Evolutionary conservation across 2,797 vertebrate genomes (phyloP).

Genomic region (Tadarida brasiliensis): DNA sequence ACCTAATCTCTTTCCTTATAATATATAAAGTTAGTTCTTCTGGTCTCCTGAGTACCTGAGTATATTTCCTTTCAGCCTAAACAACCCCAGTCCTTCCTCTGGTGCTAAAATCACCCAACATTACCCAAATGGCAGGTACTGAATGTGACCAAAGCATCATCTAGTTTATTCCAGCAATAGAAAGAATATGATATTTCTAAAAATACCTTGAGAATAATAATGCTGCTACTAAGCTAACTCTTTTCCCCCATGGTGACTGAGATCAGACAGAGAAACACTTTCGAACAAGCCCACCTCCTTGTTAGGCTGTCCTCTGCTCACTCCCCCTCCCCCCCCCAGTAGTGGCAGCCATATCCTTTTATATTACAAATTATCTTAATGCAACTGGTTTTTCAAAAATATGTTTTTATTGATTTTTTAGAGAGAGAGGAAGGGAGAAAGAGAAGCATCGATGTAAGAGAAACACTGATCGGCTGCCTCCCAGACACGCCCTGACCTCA

Average conservation of each 20-base stretch:
- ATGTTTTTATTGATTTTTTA: too few species aligned
- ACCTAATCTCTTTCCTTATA: neutral
- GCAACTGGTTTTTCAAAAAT: too few species aligned
- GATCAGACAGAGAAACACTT: neutral
- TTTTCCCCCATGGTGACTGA: neutral
- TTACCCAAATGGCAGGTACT: neutral
- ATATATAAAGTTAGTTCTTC: neutral
- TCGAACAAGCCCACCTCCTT: neutral
- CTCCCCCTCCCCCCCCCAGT: neutral
- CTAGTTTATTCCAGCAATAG: neutral
- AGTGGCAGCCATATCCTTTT: neutral
- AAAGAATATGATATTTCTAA: neutral
- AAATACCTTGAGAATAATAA: constrained; percentile 11
- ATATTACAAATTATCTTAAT: neutral
- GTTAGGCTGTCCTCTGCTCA: neutral
- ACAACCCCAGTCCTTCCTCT: neutral
- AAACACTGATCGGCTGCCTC: too few species aligned
- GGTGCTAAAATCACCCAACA: neutral
- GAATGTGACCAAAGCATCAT: neutral
- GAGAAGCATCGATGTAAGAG: too few species aligned
- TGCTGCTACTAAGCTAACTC: neutral
- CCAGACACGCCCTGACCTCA: too few species aligned
- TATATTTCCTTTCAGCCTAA: neutral
- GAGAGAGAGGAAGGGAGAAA: too few species aligned
- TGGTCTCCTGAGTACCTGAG: neutral